A percentile compares a stretch with the other conserved stretches of the same genome.
These are phyloP conservation scores for Aspiorhynchus laticeps DNA, from an alignment of 2,113 vertebrate genomes.

Conservation along the genomic window DNA sequence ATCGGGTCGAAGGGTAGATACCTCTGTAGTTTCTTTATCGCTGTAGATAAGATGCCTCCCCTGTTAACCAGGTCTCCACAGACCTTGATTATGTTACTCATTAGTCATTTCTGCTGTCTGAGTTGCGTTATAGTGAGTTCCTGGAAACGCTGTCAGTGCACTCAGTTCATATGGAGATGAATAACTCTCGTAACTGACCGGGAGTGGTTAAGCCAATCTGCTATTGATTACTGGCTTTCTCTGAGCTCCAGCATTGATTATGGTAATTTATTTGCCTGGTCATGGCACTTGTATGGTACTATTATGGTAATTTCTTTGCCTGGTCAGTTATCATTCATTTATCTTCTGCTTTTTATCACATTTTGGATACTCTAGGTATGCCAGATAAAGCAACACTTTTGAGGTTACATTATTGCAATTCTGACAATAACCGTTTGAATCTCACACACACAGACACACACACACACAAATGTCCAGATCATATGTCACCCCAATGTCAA, in stretches of 20 bases:
- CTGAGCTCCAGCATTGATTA: not conserved
- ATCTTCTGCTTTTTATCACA: not conserved
- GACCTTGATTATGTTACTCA: constrained; percentile 34
- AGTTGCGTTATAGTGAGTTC: constrained; percentile 26
- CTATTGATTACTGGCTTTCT: constrained; percentile 49
- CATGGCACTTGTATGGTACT: too few relatives aligned
- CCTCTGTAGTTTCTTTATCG: not conserved
- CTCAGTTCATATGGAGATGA: constrained; percentile 32
- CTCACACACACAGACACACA: not conserved
- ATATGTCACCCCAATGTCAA: not conserved
- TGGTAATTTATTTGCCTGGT: constrained; percentile 30
- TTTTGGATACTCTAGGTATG: not conserved
- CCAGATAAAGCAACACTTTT: not conserved
- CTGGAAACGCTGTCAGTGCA: constrained; percentile 41
- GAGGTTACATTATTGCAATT: too few relatives aligned
- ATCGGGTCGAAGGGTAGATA: not conserved
- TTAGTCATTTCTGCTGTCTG: constrained; percentile 32
- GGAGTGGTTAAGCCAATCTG: constrained; percentile 43
- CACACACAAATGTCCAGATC: not conserved
- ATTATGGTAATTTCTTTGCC: too few relatives aligned
- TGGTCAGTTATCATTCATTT: constrained; percentile 20
- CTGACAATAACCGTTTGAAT: not conserved
- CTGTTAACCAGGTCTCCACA: not conserved
- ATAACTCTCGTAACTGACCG: constrained; percentile 2
- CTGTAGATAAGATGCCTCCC: not conserved